Conservation (phyloP, 2,888 invertebrate genomes). For the Cerceris ruficornis region DNA sequence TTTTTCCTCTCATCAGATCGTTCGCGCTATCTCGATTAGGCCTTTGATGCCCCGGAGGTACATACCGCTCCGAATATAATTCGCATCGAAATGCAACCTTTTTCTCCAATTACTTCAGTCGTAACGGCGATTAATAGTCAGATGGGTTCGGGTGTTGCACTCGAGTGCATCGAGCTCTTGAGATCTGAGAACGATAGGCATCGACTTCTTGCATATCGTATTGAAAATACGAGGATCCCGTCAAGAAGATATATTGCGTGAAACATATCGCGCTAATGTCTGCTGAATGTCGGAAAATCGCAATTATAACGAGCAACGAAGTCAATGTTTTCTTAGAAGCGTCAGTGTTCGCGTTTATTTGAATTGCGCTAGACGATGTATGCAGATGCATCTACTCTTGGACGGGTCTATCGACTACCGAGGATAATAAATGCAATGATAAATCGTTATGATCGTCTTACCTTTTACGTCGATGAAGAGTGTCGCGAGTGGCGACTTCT, state of each 20-base stretch:
- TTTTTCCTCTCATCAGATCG: conserved; percentile 8
- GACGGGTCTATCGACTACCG: no score
- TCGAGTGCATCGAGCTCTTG: conserved; percentile 4
- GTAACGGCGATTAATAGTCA: background rate
- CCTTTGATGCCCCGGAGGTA: conserved; percentile 20
- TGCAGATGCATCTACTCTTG: no score
- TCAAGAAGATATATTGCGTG: background rate
- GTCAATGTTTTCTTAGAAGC: background rate
- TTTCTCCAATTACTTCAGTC: background rate
- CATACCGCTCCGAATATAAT: conserved; percentile 16
- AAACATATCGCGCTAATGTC: conserved; percentile 15
- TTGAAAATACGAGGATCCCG: background rate
- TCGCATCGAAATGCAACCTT: background rate
- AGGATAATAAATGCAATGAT: no score
- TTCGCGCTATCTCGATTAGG: conserved; percentile 19
- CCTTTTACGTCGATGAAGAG: no score
- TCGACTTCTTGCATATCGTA: background rate
- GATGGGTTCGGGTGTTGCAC: conserved; percentile 4
- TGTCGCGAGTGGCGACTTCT: no score
- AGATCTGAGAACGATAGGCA: background rate
- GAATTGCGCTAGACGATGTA: background rate
- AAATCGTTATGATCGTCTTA: no score
- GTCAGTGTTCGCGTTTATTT: conserved; percentile 14
- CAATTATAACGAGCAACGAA: conserved; percentile 6
- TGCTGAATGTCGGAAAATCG: conserved; percentile 4